These are phyloP conservation scores for Crypturellus undulatus DNA, from an alignment of 2,113 vertebrate genomes.

Conservation along the genomic window DNA sequence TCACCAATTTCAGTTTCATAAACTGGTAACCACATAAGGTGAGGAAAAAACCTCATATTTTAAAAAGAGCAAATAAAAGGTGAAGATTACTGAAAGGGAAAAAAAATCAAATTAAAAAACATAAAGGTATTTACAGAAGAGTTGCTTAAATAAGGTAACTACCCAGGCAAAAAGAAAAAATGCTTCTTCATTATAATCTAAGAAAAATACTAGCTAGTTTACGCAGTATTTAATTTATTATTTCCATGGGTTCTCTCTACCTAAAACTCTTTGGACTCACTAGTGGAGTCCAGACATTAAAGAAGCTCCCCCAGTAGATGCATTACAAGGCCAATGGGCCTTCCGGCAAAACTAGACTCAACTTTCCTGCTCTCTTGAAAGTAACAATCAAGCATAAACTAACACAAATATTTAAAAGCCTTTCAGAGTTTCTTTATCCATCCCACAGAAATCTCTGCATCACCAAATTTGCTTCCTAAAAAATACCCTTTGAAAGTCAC, in stretches of 20 bases:
- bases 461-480: not conserved
- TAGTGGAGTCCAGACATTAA: not conserved
- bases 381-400: not conserved
- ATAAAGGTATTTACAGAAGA: not conserved
- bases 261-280: not conserved
- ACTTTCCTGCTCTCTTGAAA: not conserved
- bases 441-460: not conserved
- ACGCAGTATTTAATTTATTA: not conserved
- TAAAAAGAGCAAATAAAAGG: not conserved
- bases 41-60: not conserved
- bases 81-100: not conserved
- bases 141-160: not conserved
- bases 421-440: not conserved
- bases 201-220: not conserved
- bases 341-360: not conserved
- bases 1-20: not conserved
- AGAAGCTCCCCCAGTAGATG: not conserved
- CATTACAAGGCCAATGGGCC: not conserved
- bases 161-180: not conserved
- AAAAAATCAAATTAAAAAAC: not conserved
- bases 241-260: not conserved
- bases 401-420: not conserved
- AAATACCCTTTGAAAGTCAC: constrained; percentile 34
- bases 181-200: not conserved
- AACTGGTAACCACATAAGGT: not conserved